A percentile compares a stretch with the other conserved stretches of the same genome.
phyloP scores from a whole-genome alignment of 2,888 invertebrate species.

The Lasioglossum pauxillum region DNA sequence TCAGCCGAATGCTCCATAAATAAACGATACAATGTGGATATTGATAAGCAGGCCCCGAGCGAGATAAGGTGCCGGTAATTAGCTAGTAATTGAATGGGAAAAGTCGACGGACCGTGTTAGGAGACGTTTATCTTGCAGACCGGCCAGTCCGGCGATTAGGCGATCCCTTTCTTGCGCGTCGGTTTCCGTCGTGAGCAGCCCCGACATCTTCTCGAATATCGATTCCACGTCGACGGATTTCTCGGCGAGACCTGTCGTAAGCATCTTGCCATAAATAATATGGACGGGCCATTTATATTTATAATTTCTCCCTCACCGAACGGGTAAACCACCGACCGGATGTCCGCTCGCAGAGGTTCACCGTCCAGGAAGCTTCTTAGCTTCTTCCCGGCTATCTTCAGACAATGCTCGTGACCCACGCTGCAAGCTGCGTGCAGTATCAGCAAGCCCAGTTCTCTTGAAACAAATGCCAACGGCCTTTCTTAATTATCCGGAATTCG shows the following conservation, averaged over 20 bases:
- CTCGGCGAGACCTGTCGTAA: conserved; percentile 34
- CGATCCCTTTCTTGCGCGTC: conserved; percentile 69
- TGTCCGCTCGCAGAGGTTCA: conserved; percentile 56
- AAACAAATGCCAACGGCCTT: conserved; percentile 30
- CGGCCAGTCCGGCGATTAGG: conserved; percentile 63
- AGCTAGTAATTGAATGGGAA: not conserved
- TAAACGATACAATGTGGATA: not conserved
- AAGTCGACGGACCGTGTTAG: conserved; percentile 59
- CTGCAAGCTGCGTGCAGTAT: conserved; percentile 68
- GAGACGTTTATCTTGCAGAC: conserved; percentile 55
- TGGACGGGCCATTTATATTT: conserved; percentile 33
- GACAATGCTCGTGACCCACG: conserved; percentile 66
- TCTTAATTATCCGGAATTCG: conserved; percentile 18
- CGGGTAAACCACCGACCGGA: conserved; percentile 67
- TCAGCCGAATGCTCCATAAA: not conserved
- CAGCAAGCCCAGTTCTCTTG: conserved; percentile 67
- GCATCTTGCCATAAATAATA: conserved; percentile 32
- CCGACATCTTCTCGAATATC: conserved; percentile 64
- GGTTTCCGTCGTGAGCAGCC: conserved; percentile 51
- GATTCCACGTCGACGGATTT: conserved; percentile 33
- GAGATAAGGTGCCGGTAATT: conserved; percentile 5
- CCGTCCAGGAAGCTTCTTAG: conserved; percentile 38
- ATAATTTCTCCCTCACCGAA: conserved; percentile 59
- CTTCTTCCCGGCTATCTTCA: conserved; percentile 52
- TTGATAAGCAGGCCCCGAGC: not conserved